Base-by-base conservation (phyloP, 2,888 invertebrate genomes). In the Drosophila diplacantha region DNA sequence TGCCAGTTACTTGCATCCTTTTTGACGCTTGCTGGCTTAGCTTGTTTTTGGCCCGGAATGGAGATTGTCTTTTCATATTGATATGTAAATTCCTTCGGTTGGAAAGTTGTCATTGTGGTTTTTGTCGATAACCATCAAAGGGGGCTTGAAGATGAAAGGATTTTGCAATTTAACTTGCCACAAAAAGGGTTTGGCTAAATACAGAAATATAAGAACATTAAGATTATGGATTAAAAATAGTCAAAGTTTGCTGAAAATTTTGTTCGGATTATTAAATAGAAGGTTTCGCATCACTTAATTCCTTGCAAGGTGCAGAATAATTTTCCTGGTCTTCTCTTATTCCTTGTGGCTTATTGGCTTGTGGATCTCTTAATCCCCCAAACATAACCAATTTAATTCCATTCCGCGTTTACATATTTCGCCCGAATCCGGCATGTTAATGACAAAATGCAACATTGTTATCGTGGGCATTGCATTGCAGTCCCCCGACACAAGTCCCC, bases 1-100 rank as follows among this genome's bases (percentile, higher is more conserved):
- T 50, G 55, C 54, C 39, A 39, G 61, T 41, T 58, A 49, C 57
- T 47, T 60, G 57, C 66, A 53, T 62, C 53, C 60, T 68, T 72
- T 75, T 68, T 43, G 61, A 37, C 50, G 41, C 32, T 53, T 47
- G 41, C 55, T 22, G 34, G 81, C 74, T 71, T 69, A 77, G 71
- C 75, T 72, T 49, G 57, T 47, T 63, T 74, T 49, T 22, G 16
- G 44, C 3, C 44, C 20, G 14, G 37, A 29, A 37, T 16, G 8
- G 16, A 38, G 38, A 34, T 16, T 22, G 43, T 26, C 46, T 46
- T 65, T 32, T 35, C 62, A 73, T 71, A 76, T 79, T 75, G 72
- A 72, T 74, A 81, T 81, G 78, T 58, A 76, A 77, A 76, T 74
- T 61, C 56, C 60, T 56, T 51, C 41, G 57, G 31, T 41, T 55